Conservation (phyloP, 2,113 vertebrate species). For the Gadus macrocephalus region DNA sequence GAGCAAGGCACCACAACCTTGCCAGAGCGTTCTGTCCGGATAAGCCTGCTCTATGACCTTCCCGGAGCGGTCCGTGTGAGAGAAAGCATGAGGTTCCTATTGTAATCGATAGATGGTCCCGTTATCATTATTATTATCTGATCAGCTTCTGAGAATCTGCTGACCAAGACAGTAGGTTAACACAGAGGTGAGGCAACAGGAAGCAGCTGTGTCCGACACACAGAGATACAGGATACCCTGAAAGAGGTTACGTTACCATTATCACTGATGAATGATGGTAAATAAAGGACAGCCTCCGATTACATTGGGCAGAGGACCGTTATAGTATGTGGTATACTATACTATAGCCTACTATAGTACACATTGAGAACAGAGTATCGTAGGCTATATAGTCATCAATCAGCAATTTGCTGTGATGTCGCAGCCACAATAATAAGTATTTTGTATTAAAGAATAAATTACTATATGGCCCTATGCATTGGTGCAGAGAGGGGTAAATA, state of each 20-base stretch:
- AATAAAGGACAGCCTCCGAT: not conserved
- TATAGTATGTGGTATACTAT: not conserved
- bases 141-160: not conserved
- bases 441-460: not conserved
- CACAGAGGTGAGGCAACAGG: not conserved
- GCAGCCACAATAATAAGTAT: not conserved
- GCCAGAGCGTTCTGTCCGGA: too few species aligned
- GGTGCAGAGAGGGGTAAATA: conserved; percentile 31
- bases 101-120: too few species aligned
- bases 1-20: not conserved
- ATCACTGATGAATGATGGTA: not conserved
- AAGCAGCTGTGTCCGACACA: not conserved
- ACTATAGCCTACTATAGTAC: not conserved
- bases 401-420: not conserved
- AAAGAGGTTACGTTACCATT: not conserved
- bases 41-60: not conserved
- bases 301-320: not conserved
- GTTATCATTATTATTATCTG: not conserved
- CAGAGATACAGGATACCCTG: not conserved
- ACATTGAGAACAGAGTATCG: not conserved
- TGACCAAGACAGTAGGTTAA: not conserved
- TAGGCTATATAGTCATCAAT: not conserved
- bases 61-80: not conserved
- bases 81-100: not conserved
- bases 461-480: not conserved